Percentiles rank a stretch among this genome's conserved stretches.
These are phyloP conservation scores for Meloe dianella DNA, from an alignment of 2,888 invertebrate genomes.

Conservation along the genomic window DNA sequence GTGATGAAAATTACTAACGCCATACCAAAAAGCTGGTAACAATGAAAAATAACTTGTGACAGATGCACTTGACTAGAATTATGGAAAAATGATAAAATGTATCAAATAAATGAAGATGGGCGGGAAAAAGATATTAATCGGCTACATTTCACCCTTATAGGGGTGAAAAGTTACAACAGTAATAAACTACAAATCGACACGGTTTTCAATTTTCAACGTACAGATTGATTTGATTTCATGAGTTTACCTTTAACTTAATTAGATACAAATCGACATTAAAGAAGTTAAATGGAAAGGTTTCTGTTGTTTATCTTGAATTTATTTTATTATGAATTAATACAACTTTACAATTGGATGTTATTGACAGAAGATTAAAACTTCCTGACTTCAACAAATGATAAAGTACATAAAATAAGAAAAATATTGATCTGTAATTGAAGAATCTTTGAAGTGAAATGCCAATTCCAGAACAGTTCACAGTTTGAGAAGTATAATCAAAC, in stretches of 20 bases:
- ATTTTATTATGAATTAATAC: not conserved
- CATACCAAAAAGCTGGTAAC: constrained; percentile 23
- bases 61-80: constrained; percentile 36
- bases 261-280: not conserved
- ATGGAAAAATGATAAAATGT: constrained; percentile 36
- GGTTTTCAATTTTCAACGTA: not conserved
- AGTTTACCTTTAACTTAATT: not conserved
- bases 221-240: not conserved
- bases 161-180: not conserved
- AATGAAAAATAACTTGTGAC: constrained; percentile 33
- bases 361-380: not conserved
- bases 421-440: constrained; percentile 9
- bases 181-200: not conserved
- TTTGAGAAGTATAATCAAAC: constrained; percentile 11
- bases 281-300: not conserved
- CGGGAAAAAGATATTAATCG: constrained; percentile 17
- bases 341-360: not conserved
- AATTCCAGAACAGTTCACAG: constrained; percentile 10
- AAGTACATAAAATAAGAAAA: not conserved
- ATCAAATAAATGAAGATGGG: constrained; percentile 23
- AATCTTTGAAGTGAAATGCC: constrained; percentile 10
- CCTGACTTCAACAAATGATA: not conserved
- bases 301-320: not conserved
- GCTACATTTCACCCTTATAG: not conserved
- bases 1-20: constrained; percentile 14